A percentile compares a stretch with the other conserved stretches of the same genome.
phyloP scores from a whole-genome alignment of 2,797 vertebrate species.

The Pseudocheirus occidentalis region DNA sequence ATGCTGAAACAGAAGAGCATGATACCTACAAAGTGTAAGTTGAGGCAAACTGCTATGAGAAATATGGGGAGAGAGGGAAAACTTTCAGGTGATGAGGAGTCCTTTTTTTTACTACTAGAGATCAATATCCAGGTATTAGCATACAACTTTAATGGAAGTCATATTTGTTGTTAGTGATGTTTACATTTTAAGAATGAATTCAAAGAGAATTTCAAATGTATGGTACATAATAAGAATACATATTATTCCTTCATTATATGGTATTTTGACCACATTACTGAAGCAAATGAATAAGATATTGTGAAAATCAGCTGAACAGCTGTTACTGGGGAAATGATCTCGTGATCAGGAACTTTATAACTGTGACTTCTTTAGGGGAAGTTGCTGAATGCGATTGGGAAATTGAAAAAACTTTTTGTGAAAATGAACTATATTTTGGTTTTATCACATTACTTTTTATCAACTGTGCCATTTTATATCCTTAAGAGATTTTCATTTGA shows the following conservation, averaged over 20 bases:
- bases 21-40: neutral
- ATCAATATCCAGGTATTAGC: neutral
- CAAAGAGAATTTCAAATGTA: neutral
- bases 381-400: neutral
- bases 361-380: neutral
- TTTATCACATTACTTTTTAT: neutral
- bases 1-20: neutral
- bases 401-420: slow-evolving; percentile 7
- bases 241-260: slow-evolving; percentile 10
- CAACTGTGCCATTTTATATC: neutral
- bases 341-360: neutral
- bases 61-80: neutral
- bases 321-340: neutral
- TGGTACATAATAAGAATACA: slow-evolving; percentile 1
- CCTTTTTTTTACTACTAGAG: neutral
- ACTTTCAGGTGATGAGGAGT: neutral
- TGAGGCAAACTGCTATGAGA: neutral
- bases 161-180: neutral
- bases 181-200: neutral
- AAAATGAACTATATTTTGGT: neutral
- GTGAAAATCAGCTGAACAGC: slow-evolving; percentile 3
- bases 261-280: slow-evolving; percentile 10
- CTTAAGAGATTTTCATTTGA: neutral
- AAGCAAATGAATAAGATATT: slow-evolving; percentile 20
- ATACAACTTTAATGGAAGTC: neutral